Evolutionary conservation across 2,888 invertebrate genomes (phyloP).

Genomic region (Tachina fera): DNA sequence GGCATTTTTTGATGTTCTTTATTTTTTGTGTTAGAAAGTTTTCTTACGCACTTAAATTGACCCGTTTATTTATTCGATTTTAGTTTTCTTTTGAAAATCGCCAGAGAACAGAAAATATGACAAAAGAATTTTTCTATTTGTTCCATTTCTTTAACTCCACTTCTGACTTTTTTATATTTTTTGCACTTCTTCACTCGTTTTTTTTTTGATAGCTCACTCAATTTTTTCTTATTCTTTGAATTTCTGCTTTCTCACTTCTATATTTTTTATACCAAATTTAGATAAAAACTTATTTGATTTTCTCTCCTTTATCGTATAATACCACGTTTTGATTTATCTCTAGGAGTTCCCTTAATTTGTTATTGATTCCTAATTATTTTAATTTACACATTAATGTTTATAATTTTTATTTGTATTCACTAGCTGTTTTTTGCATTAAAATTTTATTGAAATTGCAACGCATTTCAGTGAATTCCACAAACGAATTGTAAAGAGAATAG

Average conservation of each 20-base stretch:
- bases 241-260: slow-evolving; percentile 49
- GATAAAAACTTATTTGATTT: slow-evolving; percentile 45
- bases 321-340: slow-evolving; percentile 59
- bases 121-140: slow-evolving; percentile 50
- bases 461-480: slow-evolving; percentile 70
- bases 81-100: slow-evolving; percentile 30
- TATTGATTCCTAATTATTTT: slow-evolving; percentile 9
- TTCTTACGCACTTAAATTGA: slow-evolving; percentile 29
- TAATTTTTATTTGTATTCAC: slow-evolving; percentile 24
- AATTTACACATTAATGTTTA: slow-evolving; percentile 28
- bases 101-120: neutral
- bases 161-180: slow-evolving; percentile 23
- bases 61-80: slow-evolving; percentile 47
- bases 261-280: slow-evolving; percentile 59
- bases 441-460: slow-evolving; percentile 67
- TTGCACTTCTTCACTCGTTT: slow-evolving; percentile 43
- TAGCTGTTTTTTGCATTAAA: slow-evolving; percentile 63
- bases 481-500: slow-evolving; percentile 56
- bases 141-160: slow-evolving; percentile 55
- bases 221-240: slow-evolving; percentile 46
- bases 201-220: slow-evolving; percentile 44
- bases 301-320: slow-evolving; percentile 41
- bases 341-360: neutral
- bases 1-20: slow-evolving; percentile 2
- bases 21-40: neutral